Evolutionary conservation across 2,888 invertebrate species (phyloP).

Genomic region (Hypena proboscidalis): DNA sequence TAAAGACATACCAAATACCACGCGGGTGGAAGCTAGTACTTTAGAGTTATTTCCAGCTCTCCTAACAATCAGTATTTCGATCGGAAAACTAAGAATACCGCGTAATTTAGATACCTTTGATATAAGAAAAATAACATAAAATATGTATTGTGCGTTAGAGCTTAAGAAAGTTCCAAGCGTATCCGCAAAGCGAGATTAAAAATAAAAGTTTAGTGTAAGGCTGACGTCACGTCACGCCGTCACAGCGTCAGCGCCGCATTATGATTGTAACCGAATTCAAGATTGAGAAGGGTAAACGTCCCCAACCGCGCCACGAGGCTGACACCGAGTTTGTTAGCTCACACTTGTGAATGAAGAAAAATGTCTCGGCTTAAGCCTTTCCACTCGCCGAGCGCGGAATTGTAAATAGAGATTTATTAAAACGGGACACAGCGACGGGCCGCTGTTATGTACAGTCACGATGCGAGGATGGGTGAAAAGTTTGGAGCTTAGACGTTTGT

Average conservation of each 20-base stretch:
- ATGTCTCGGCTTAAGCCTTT: conserved; percentile 82
- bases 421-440: conserved; percentile 74
- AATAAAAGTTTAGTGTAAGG: conserved; percentile 48
- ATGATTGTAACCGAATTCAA: conserved; percentile 67
- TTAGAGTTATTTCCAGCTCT: no score
- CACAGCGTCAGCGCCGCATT: conserved; percentile 40
- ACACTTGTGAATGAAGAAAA: conserved; percentile 82
- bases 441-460: conserved; percentile 62
- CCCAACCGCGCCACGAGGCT: conserved; percentile 55
- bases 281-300: conserved; percentile 70
- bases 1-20: no score
- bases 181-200: conserved; percentile 48
- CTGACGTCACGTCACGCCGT: conserved; percentile 36
- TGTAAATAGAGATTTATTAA: conserved; percentile 84
- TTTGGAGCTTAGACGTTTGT: conserved; percentile 47
- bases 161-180: no score
- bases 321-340: conserved; percentile 75
- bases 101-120: not conserved
- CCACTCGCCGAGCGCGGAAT: conserved; percentile 75
- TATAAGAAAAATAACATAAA: not conserved
- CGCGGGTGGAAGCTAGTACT: no score
- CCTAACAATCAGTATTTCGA: no score
- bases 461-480: conserved; percentile 54
- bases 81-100: no score
- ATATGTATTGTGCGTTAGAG: not conserved